These are phyloP conservation scores for Sesia bembeciformis DNA, from an alignment of 2,888 invertebrate genomes.

Conservation along the genomic window DNA sequence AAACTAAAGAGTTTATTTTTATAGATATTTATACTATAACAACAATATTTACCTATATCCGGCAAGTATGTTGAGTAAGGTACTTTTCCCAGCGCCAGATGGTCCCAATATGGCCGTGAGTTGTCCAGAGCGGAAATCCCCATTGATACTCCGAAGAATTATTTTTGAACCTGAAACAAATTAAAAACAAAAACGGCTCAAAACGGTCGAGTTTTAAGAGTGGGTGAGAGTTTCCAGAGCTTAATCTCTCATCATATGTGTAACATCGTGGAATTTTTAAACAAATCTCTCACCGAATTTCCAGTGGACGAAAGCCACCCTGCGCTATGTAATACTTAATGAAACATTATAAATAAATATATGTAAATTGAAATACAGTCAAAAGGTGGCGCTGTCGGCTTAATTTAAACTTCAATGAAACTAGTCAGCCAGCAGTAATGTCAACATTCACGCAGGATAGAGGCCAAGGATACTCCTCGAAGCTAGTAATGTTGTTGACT, in stretches of 20 bases:
- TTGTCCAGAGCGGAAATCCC: slow-evolving; percentile 89
- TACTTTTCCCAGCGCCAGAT: slow-evolving; percentile 94
- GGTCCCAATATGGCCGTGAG: slow-evolving; percentile 94
- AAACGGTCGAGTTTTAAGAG: too few relatives aligned
- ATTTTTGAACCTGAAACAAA: slow-evolving; percentile 80
- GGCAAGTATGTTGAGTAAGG: slow-evolving; percentile 90
- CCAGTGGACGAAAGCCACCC: too few relatives aligned
- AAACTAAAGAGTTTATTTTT: too few relatives aligned
- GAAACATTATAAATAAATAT: too few relatives aligned
- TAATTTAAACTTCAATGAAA: background rate
- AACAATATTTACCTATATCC: slow-evolving; percentile 86
- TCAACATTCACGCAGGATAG: background rate
- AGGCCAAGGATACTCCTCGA: background rate
- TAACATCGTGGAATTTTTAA: too few relatives aligned
- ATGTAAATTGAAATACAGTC: background rate
- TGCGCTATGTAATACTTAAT: too few relatives aligned
- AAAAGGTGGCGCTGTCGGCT: background rate
- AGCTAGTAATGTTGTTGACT: background rate
- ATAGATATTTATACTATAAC: too few relatives aligned
- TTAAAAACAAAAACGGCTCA: slow-evolving; percentile 1
- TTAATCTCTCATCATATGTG: too few relatives aligned
- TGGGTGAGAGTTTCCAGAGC: too few relatives aligned
- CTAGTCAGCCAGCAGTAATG: background rate
- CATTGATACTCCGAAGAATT: slow-evolving; percentile 86
- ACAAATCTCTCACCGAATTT: too few relatives aligned